Base-by-base conservation (phyloP, 2,888 invertebrate species). In the Zeuzera pyrina region DNA sequence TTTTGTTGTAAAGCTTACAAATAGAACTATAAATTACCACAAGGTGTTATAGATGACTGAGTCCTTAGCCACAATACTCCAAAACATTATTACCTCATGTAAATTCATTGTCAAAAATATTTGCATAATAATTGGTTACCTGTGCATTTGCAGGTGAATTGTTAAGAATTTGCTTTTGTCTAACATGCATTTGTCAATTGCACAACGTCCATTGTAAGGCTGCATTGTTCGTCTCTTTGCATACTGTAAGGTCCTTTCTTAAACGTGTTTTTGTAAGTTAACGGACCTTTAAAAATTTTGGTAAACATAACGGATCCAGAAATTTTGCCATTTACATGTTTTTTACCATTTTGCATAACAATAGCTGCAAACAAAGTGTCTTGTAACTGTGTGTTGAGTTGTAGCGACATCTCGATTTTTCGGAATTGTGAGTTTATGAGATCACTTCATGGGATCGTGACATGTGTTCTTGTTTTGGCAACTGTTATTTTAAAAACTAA, bases 51-150 rank as follows among this genome's bases (percentile, higher is more conserved):
- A 33, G 21, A 61, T 60, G 59, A 23, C 53, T 58, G 60, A 52
- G 49, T 56, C 62, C 62, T 62, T 67, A 69, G 68, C 83, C 83
- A 70, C 83, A 81, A 66, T 72, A 58, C 62, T 58, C 68, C 63
- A 72, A 78, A 79, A 83, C 68, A 76, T 70, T 66, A 64, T 58
- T 53, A 49, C 49, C 52, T 47, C 52, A 61, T 51, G 57, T 56
- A 62, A 59, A 57, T 59, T 62, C 62, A 69, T 76, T 78, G 71
- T 81, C 56, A 59, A 46, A 44, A 45, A 42, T 49, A 77, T 77
- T 77, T 74, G 58, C 78, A 78, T 81, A 67, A 78, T 76, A 81
- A 81, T 79, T 66, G 62, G 54, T 69, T 79, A 81, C 78, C 81
- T 81, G 78, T 60, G 52, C 55, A 54, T 43, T 60, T 57, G 57